These are phyloP conservation scores for Lemur catta DNA, from an alignment of 2,797 vertebrate genomes.

Conservation along the genomic window DNA sequence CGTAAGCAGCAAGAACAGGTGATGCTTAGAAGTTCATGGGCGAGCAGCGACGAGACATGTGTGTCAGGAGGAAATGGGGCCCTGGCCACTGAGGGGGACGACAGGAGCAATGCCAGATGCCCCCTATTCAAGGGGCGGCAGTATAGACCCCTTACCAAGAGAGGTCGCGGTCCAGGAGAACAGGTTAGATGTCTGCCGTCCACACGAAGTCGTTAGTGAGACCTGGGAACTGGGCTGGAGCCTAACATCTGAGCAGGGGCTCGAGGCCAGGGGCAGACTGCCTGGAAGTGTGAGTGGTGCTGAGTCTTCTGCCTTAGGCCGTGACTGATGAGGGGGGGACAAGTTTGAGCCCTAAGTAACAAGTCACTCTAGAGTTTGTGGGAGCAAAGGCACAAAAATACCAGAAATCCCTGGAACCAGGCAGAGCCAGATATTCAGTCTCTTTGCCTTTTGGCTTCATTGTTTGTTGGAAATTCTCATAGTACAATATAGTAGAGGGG, in stretches of 20 bases:
- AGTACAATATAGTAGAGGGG: neutral
- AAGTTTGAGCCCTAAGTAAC: neutral
- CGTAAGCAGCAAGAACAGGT: neutral
- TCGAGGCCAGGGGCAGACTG: neutral
- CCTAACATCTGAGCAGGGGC: neutral
- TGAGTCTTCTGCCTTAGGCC: too few species aligned
- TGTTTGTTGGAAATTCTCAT: neutral
- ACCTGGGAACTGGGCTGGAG: neutral
- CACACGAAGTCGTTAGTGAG: neutral
- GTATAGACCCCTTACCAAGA: neutral
- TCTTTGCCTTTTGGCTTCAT: neutral
- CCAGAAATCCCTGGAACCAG: neutral
- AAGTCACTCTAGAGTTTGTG: neutral
- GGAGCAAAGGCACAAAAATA: neutral
- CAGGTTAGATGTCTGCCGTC: neutral
- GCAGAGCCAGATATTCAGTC: neutral
- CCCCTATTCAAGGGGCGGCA: fast-evolving
- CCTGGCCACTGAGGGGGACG: neutral
- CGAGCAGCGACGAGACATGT: neutral
- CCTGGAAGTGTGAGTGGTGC: neutral
- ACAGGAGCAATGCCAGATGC: too few species aligned
- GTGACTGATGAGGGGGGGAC: neutral
- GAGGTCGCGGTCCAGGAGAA: neutral
- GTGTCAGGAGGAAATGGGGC: neutral
- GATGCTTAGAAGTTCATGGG: neutral